phyloP scores from a whole-genome alignment of 2,888 invertebrate genomes.

The Dicycla oo region DNA sequence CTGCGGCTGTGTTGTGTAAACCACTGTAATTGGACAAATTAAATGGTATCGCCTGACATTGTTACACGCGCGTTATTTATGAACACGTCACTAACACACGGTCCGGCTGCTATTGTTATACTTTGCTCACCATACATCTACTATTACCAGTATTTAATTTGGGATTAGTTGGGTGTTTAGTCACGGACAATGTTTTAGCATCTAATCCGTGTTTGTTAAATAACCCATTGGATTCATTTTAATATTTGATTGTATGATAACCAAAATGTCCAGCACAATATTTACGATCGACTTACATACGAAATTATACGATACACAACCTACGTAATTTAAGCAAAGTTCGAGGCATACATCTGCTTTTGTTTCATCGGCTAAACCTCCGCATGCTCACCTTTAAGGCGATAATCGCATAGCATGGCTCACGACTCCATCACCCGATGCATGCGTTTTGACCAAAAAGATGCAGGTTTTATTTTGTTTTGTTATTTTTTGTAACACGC shows the following conservation, averaged over 20 bases:
- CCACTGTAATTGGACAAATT: slow-evolving; percentile 59
- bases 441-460: too few relatives aligned
- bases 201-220: slow-evolving; percentile 4
- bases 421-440: too few relatives aligned
- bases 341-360: background rate
- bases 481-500: too few relatives aligned
- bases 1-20: slow-evolving; percentile 51
- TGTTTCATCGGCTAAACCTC: slow-evolving; percentile 18
- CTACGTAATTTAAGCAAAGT: too few relatives aligned
- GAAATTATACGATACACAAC: background rate
- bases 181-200: background rate
- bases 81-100: slow-evolving; percentile 50
- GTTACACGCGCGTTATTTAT: slow-evolving; percentile 60
- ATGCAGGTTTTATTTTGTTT: too few relatives aligned
- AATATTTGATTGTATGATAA: background rate
- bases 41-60: slow-evolving; percentile 58
- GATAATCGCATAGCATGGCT: too few relatives aligned
- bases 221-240: background rate
- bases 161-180: background rate
- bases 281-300: background rate
- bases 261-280: background rate
- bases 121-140: slow-evolving; percentile 48
- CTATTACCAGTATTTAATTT: slow-evolving; percentile 40
- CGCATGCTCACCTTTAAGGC: too few relatives aligned
- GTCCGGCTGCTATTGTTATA: slow-evolving; percentile 41